A percentile compares a stretch with the other conserved stretches of the same genome.
Evolutionary conservation across 2,888 invertebrate species (phyloP).

Genomic region (Acleris sparsana): DNA sequence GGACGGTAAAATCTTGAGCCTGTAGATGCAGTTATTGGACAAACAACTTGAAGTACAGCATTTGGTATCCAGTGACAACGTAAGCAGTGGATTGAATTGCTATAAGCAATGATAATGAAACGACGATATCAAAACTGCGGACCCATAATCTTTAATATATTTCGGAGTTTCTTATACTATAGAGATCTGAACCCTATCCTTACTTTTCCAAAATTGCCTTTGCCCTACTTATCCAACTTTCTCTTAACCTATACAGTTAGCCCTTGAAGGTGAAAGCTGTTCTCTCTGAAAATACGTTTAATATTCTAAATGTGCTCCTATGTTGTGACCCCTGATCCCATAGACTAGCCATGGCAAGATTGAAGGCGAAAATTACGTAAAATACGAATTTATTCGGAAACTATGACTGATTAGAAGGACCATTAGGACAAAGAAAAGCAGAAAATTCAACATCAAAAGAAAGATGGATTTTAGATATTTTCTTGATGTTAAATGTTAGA

Average conservation of each 20-base stretch:
- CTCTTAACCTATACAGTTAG: background rate
- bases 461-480: slow-evolving; percentile 9
- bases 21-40: too few relatives aligned
- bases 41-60: too few relatives aligned
- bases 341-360: background rate
- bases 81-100: too few relatives aligned
- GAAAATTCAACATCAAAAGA: background rate
- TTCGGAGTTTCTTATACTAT: too few relatives aligned
- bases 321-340: slow-evolving; percentile 11
- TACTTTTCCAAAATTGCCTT: too few relatives aligned
- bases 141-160: too few relatives aligned
- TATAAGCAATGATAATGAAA: too few relatives aligned
- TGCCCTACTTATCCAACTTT: background rate
- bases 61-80: too few relatives aligned
- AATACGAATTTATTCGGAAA: slow-evolving; percentile 14
- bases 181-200: too few relatives aligned
- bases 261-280: slow-evolving; percentile 12
- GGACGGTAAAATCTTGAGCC: too few relatives aligned
- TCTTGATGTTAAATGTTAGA: slow-evolving; percentile 3
- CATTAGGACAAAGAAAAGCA: slow-evolving; percentile 5
- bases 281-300: slow-evolving; percentile 7
- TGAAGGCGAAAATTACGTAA: background rate
- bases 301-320: slow-evolving; percentile 19
- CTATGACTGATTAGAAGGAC: slow-evolving; percentile 11
- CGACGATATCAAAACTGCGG: too few relatives aligned